phyloP scores from a whole-genome alignment of 2,888 invertebrate genomes.

The Rhopalosiphum nymphaeae region DNA sequence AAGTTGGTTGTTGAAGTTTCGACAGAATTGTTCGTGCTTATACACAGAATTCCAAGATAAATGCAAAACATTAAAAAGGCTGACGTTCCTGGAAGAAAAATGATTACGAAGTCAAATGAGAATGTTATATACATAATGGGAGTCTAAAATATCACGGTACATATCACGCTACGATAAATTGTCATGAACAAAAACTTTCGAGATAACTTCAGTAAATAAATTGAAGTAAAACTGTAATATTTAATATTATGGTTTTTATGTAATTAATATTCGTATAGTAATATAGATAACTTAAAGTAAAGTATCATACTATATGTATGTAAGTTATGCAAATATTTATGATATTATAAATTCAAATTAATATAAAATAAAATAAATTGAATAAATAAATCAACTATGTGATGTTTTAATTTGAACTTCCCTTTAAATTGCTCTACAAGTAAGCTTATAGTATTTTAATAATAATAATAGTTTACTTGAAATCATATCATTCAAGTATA shows the following conservation, averaged over 20 bases:
- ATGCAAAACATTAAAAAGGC: conserved; percentile 2
- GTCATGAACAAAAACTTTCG: conserved; percentile 12
- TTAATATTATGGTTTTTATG: no score
- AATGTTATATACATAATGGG: background rate
- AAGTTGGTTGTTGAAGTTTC: conserved; percentile 32
- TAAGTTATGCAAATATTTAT: background rate
- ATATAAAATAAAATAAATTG: background rate
- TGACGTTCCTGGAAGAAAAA: background rate
- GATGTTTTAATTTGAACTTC: background rate
- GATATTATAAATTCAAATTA: background rate
- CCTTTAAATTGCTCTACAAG: background rate
- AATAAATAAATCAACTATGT: background rate
- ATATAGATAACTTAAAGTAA: background rate
- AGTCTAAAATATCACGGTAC: background rate
- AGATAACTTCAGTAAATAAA: background rate
- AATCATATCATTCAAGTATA: background rate
- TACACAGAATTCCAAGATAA: background rate
- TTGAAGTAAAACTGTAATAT: background rate
- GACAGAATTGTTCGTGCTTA: background rate
- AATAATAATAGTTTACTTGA: background rate
- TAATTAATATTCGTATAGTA: background rate
- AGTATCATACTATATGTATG: background rate
- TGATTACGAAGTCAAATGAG: background rate
- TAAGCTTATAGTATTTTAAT: background rate
- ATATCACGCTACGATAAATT: background rate